Conservation (phyloP, 2,888 invertebrate species). For the Meganola albula region DNA sequence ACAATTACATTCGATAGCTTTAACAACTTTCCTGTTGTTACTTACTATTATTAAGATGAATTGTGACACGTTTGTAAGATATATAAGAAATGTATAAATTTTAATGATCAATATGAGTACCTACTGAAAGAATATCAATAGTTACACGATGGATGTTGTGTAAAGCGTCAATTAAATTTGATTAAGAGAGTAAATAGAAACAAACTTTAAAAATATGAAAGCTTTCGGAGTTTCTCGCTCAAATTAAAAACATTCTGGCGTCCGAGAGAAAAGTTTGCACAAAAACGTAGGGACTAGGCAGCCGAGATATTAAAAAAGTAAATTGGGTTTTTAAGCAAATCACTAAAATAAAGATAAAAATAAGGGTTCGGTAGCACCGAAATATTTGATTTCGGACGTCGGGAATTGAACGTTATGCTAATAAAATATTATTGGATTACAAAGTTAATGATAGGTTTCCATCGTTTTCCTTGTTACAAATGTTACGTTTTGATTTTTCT, state of each 20-base stretch:
- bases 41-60: no score
- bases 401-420: not conserved
- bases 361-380: slow-evolving; percentile 4
- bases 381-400: not conserved
- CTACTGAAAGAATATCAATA: no score
- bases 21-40: no score
- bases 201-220: slow-evolving; percentile 31
- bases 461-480: no score
- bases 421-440: no score
- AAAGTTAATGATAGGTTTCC: no score
- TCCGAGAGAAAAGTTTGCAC: slow-evolving; percentile 22
- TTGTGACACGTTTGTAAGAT: no score
- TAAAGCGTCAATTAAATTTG: slow-evolving; percentile 20
- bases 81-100: no score
- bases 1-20: no score
- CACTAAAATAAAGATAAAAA: slow-evolving; percentile 22
- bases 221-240: slow-evolving; percentile 24
- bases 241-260: slow-evolving; percentile 40
- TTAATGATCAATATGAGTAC: no score
- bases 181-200: slow-evolving; percentile 25
- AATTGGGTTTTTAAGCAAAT: slow-evolving; percentile 30
- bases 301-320: slow-evolving; percentile 20
- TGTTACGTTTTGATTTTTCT: no score
- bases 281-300: slow-evolving; percentile 20
- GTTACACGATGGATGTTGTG: no score